Evolutionary conservation across 1,140 invertebrate genomes (phyloP).

Genomic region (Cydia splendana): DNA sequence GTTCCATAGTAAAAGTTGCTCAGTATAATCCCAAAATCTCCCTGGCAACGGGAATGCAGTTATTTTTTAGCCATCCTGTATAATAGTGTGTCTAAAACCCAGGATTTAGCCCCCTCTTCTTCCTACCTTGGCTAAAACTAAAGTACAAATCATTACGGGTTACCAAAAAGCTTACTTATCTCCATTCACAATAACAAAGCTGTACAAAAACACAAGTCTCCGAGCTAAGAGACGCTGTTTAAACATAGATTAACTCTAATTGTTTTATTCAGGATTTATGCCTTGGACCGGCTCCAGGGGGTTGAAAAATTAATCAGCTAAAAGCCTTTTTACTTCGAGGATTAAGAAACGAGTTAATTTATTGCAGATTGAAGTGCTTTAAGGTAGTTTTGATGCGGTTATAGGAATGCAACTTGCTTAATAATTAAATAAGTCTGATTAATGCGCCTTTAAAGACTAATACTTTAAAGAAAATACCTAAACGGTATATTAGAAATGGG

Average conservation of each 20-base stretch:
- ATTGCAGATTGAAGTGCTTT: constrained; percentile 9
- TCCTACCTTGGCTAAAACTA: no score
- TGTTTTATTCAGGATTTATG: constrained; percentile 31
- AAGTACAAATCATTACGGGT: no score
- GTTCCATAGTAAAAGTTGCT: no score
- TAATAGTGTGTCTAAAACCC: no score
- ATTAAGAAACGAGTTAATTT: constrained; percentile 34
- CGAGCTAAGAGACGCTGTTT: constrained; percentile 18
- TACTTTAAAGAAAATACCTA: no score
- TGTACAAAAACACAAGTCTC: constrained; percentile 21
- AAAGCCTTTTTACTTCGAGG: constrained; percentile 30
- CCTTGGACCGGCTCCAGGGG: constrained; percentile 26
- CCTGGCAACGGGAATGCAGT: no score
- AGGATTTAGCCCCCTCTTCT: no score
- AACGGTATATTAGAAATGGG: not conserved
- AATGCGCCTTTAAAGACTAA: not conserved
- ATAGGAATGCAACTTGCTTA: not conserved
- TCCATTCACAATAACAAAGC: not conserved
- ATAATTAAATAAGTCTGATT: not conserved
- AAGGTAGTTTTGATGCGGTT: constrained; percentile 13
- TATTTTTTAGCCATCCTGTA: no score
- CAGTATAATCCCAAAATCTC: no score
- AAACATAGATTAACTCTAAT: constrained; percentile 34
- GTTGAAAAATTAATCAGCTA: constrained; percentile 34
- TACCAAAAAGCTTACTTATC: not conserved